These are phyloP conservation scores for Triplophysa yarkandensis DNA, from an alignment of 2,797 vertebrate genomes.

Conservation along the genomic window DNA sequence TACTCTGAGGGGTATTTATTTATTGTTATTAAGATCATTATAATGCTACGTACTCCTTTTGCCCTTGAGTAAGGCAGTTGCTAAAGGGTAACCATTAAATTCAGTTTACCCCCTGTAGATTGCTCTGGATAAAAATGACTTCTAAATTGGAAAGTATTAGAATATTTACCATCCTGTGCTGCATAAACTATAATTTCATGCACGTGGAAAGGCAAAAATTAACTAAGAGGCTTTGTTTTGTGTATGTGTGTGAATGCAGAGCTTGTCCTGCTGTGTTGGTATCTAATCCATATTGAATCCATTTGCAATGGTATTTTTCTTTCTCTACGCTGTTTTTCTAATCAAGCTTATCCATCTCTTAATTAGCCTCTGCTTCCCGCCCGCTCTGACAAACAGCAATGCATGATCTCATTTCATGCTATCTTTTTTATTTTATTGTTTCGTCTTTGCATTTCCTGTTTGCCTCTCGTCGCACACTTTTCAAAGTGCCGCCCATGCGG, in stretches of 20 bases:
- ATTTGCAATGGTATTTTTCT: conserved; percentile 21
- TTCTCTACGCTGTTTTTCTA: conserved; percentile 24
- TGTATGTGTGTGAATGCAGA: not conserved
- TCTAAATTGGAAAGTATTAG: not conserved
- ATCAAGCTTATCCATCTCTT: conserved; percentile 43
- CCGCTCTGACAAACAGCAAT: conserved; percentile 24
- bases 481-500: conserved; percentile 19
- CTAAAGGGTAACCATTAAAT: conserved; percentile 11
- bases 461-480: conserved; percentile 13
- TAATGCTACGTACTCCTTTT: not conserved
- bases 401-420: conserved; percentile 46
- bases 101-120: conserved; percentile 2
- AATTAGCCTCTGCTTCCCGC: conserved; percentile 38
- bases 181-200: not conserved
- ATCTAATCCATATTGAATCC: conserved; percentile 36
- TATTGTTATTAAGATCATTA: not conserved
- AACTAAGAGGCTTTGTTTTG: not conserved
- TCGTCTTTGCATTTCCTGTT: conserved; percentile 5
- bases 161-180: not conserved
- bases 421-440: conserved; percentile 32
- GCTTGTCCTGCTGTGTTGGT: conserved; percentile 14
- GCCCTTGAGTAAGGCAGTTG: not conserved
- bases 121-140: not conserved
- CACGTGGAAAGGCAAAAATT: not conserved
- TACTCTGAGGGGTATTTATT: not conserved